These are phyloP conservation scores for Archilochus colubris DNA, from an alignment of 2,113 vertebrate species.

Conservation along the genomic window DNA sequence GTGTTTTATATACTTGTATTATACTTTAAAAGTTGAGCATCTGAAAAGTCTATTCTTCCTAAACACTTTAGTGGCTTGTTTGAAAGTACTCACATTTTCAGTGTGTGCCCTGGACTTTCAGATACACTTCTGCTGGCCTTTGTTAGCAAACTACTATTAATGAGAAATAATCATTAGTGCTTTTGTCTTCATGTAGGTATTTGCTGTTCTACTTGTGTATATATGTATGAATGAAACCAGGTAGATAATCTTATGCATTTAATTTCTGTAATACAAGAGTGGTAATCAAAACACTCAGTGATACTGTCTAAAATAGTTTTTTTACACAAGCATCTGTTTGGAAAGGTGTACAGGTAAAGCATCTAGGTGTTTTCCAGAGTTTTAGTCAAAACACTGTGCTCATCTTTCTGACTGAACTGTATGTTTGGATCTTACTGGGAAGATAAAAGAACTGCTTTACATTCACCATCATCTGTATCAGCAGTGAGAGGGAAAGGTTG, in stretches of 20 bases:
- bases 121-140: background rate
- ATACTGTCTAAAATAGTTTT: background rate
- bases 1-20: background rate
- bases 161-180: background rate
- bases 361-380: background rate
- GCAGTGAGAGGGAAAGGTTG: background rate
- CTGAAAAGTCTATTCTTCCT: background rate
- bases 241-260: background rate
- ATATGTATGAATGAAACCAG: background rate
- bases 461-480: background rate
- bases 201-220: background rate
- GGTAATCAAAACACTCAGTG: background rate
- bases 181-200: background rate
- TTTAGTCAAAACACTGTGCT: background rate
- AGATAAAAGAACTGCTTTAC: background rate
- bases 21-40: background rate
- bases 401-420: accelerated
- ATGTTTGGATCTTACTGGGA: background rate
- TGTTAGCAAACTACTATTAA: background rate
- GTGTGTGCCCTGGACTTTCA: background rate
- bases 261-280: background rate
- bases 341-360: background rate
- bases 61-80: background rate
- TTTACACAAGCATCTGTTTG: background rate
- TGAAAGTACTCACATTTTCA: background rate